Percentiles rank a stretch among this genome's conserved stretches.
Conservation (phyloP, 2,888 invertebrate genomes). For the Xestia sexstrigata region DNA sequence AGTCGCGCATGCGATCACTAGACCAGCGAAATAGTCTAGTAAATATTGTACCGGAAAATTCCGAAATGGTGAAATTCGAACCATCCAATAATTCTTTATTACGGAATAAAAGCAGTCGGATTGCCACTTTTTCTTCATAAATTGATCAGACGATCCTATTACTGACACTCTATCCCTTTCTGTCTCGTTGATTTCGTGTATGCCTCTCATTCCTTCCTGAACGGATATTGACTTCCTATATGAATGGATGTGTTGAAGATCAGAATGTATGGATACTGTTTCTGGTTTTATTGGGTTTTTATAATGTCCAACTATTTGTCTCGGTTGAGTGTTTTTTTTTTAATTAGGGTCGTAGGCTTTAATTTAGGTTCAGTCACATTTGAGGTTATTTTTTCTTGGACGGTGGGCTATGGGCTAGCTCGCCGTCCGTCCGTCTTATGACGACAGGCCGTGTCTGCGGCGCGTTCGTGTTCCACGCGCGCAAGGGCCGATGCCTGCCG, state of each 20-base stretch:
- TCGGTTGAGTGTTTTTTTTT: not conserved
- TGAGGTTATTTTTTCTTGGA: not conserved
- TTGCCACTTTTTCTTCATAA: slow-evolving; percentile 59
- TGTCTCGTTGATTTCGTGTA: not conserved
- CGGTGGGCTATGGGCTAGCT: too few relatives aligned
- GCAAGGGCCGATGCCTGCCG: too few relatives aligned
- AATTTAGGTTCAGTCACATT: not conserved
- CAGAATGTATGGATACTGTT: slow-evolving; percentile 23
- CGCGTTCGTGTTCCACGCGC: too few relatives aligned
- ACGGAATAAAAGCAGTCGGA: slow-evolving; percentile 27
- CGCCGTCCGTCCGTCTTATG: too few relatives aligned
- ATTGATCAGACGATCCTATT: slow-evolving; percentile 60
- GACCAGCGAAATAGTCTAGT: not conserved
- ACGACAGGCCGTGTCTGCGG: too few relatives aligned
- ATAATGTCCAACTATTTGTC: not conserved
- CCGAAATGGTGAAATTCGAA: slow-evolving; percentile 24
- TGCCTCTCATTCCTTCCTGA: slow-evolving; percentile 48
- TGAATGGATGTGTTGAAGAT: slow-evolving; percentile 31
- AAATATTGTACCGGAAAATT: not conserved
- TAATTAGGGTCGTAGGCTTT: not conserved
- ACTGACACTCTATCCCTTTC: slow-evolving; percentile 21
- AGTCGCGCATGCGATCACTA: not conserved
- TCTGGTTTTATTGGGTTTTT: slow-evolving; percentile 6
- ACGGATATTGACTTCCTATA: slow-evolving; percentile 72
- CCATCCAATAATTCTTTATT: slow-evolving; percentile 39